Percentiles rank a stretch among this genome's conserved stretches.
Evolutionary conservation across 2,113 vertebrate genomes (phyloP).

Genomic region (Puntigrus tetrazona): DNA sequence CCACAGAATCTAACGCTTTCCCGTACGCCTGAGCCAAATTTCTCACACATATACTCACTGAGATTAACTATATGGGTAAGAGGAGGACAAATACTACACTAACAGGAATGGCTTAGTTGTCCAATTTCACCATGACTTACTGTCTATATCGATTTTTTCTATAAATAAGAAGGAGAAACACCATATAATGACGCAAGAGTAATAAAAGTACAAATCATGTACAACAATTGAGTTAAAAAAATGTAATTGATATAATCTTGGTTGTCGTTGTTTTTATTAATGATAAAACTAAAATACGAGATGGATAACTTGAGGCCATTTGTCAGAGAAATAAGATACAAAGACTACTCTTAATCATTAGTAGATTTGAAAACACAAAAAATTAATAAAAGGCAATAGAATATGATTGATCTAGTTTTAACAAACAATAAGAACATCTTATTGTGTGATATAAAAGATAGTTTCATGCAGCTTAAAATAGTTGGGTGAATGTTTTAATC

Average conservation of each 20-base stretch:
- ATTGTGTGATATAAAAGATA: too few relatives aligned
- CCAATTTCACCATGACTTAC: background rate
- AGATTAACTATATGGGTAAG: constrained; percentile 64
- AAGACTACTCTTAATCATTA: too few relatives aligned
- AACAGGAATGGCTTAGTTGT: background rate
- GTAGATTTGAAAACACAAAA: too few relatives aligned
- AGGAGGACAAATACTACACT: constrained; percentile 24
- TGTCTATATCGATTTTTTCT: background rate
- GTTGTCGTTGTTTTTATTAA: too few relatives aligned
- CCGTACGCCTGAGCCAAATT: constrained; percentile 45
- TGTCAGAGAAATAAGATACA: too few relatives aligned
- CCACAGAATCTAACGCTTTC: constrained; percentile 51
- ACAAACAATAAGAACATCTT: too few relatives aligned
- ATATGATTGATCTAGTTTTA: too few relatives aligned
- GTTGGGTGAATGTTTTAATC: too few relatives aligned
- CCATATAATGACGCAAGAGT: background rate
- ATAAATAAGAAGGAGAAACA: constrained; percentile 30
- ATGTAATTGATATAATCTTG: background rate
- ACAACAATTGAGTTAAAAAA: background rate
- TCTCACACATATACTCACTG: constrained; percentile 41
- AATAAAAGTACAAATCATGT: background rate
- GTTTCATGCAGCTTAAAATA: too few relatives aligned
- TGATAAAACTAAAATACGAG: too few relatives aligned
- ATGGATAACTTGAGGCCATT: too few relatives aligned
- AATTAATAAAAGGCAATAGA: too few relatives aligned